Evolutionary conservation across 92 coral and sea anemone genomes (phyloP), one percentile per base, ranked within the genome.

Genomic region (Porites cylindrica): DNA sequence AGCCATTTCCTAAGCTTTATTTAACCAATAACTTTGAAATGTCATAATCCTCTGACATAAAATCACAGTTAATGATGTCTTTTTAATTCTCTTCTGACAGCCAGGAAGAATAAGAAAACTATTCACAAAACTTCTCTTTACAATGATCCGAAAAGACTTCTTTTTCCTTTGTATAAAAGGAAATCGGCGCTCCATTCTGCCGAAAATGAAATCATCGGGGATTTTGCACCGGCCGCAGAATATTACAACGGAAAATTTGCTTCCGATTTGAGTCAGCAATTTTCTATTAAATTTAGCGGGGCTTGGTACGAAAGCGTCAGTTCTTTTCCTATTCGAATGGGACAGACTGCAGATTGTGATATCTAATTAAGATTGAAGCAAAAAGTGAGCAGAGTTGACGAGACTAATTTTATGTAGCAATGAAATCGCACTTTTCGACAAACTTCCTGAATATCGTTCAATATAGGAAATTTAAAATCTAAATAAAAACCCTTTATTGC

Each of bases 21-120:
- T 92, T 92, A 91, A 89, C 91, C 85, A 93, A 95, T 95, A 89
- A 91, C 90, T 91, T 86, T 81, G 84, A 93, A 85, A 88, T 95
- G 98, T 93, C 98, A 95, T 60, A 85, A 86, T 61, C 67, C 21
- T 63, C 66, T 95, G 98, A 93, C 98, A 89, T 84, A 76, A 90
- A 75, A 82, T 90, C 87, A 80, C 86, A 83, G 82, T 85, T 92
- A 92, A 90, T 89, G 95, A 92, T 92, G 88, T 56, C 43, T 70
- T 77, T 80, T 76, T 89, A 85, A 86, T 80, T 76, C 89, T 71
- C 80, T 89, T 72, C 76, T 92, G 93, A 92, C 95, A 82, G 82
- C 82, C 91, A 90, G 77, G 81, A 86, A 92, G 91, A 82, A 81
- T 38, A 32, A 70, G 83, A 77, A 77, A 78, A 83, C 70, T 72